A percentile compares a stretch with the other conserved stretches of the same genome.
Conservation (phyloP, 2,888 invertebrate species). For the Trachelus iudaicus region DNA sequence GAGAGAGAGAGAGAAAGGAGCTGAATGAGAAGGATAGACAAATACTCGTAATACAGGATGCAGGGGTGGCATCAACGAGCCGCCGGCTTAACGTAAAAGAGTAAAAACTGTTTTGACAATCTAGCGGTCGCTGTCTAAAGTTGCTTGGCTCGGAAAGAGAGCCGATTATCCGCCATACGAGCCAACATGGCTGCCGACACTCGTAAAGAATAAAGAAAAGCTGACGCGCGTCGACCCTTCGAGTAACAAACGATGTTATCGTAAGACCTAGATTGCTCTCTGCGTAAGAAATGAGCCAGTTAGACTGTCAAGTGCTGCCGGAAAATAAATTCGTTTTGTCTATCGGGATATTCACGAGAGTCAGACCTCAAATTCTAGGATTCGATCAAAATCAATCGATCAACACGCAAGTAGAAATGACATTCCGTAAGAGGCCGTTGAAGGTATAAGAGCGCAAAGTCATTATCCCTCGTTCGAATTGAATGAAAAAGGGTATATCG, state of each 20-base stretch:
- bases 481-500: no score
- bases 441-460: no score
- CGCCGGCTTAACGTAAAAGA: background rate
- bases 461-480: no score
- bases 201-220: background rate
- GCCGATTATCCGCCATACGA: background rate
- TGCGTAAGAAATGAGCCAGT: conserved; percentile 8
- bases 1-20: background rate
- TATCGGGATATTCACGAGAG: no score
- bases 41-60: background rate
- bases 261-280: conserved; percentile 9
- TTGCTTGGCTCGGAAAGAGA: background rate
- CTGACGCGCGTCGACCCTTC: background rate
- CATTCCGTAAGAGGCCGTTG: no score
- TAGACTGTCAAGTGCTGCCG: conserved; percentile 14
- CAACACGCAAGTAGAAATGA: no score
- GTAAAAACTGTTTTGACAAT: conserved; percentile 20
- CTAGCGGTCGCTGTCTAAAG: conserved; percentile 15
- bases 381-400: no score
- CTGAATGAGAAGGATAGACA: background rate
- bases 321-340: conserved; percentile 14
- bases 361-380: no score
- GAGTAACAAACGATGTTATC: conserved; percentile 19
- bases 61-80: background rate
- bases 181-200: background rate